Conservation (phyloP, 2,888 invertebrate species). For the Tridacna crocea region DNA sequence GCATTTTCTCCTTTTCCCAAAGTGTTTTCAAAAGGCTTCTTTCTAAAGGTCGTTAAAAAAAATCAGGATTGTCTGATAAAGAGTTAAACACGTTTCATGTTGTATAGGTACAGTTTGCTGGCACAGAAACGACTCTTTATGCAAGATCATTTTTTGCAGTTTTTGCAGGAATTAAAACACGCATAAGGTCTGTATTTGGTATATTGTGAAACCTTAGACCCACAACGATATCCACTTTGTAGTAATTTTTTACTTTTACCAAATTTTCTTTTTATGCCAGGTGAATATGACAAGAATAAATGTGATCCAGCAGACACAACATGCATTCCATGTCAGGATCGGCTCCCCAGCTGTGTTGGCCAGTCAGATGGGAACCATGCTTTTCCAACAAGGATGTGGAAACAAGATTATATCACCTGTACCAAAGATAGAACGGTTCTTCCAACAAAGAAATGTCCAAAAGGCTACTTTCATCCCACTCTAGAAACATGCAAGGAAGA, state of each 20-base stretch:
- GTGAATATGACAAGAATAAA: conserved; percentile 60
- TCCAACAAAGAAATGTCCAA: conserved; percentile 45
- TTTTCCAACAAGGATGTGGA: conserved; percentile 60
- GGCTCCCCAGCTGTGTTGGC: conserved; percentile 63
- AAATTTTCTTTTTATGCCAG: conserved; percentile 26
- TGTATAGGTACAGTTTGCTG: too few species aligned
- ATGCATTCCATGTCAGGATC: conserved; percentile 58
- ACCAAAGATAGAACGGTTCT: conserved; percentile 59
- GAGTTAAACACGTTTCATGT: too few species aligned
- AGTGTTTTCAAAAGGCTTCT: too few species aligned
- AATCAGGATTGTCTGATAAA: too few species aligned
- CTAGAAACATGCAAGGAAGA: conserved; percentile 41
- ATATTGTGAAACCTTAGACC: too few species aligned
- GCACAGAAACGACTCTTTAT: too few species aligned
- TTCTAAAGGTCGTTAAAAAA: too few species aligned
- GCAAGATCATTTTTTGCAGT: too few species aligned
- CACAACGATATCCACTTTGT: too few species aligned
- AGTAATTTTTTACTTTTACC: neutral
- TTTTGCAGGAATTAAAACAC: too few species aligned
- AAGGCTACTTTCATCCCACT: conserved; percentile 61
- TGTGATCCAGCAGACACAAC: conserved; percentile 46
- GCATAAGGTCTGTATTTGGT: too few species aligned
- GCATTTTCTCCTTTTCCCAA: too few species aligned
- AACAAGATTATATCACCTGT: conserved; percentile 49
- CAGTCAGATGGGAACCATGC: conserved; percentile 54